Percentiles rank a stretch among this genome's conserved stretches.
Evolutionary conservation across 2,888 invertebrate species (phyloP).

Genomic region (Pyrrhosoma nymphula): DNA sequence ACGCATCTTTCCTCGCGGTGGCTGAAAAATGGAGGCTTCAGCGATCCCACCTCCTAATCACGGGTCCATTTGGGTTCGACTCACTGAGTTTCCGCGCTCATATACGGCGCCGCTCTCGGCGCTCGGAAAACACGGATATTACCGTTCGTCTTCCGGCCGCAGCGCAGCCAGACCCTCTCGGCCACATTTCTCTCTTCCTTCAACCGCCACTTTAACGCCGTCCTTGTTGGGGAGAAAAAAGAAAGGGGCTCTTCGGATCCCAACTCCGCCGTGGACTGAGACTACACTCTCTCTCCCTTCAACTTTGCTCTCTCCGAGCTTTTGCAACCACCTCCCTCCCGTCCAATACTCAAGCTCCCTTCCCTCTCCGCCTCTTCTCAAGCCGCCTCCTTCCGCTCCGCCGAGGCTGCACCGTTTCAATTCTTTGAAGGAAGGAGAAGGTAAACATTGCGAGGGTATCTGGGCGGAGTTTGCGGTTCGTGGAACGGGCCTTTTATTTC

Average conservation of each 20-base stretch:
- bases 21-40: background rate
- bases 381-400: background rate
- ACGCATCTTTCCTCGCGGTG: background rate
- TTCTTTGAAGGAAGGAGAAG: slow-evolving; percentile 22
- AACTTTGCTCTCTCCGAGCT: background rate
- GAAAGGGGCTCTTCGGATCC: background rate
- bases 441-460: slow-evolving; percentile 34
- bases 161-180: background rate
- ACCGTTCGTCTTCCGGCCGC: slow-evolving; percentile 1
- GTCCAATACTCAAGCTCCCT: background rate
- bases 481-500: slow-evolving; percentile 21
- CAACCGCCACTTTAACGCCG: background rate
- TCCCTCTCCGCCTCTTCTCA: background rate
- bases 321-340: background rate
- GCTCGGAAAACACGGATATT: slow-evolving; percentile 12
- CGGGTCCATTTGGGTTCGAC: background rate
- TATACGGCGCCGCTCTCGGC: background rate
- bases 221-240: background rate
- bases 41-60: background rate
- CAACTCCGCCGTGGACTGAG: background rate
- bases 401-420: background rate
- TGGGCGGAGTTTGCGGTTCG: slow-evolving; percentile 31
- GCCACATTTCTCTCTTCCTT: background rate
- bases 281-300: background rate
- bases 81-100: background rate